Percentiles rank a stretch among this genome's conserved stretches.
Evolutionary conservation across 2,888 invertebrate species (phyloP).

Genomic region (Volucella inflata): DNA sequence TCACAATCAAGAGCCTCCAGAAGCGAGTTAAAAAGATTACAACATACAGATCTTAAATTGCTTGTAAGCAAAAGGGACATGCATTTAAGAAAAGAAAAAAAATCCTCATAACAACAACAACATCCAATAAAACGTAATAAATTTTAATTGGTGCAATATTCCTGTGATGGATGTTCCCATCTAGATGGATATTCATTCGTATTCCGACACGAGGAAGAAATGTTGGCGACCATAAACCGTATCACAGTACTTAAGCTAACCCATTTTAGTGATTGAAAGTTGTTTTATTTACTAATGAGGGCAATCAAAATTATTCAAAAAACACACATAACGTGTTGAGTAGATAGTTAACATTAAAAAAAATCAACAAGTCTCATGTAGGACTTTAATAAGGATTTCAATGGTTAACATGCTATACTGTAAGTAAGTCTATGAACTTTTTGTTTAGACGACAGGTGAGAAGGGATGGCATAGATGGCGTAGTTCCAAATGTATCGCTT

Average conservation of each 20-base stretch:
- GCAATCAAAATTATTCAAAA: conserved; percentile 30
- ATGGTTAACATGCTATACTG: neutral
- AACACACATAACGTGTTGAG: conserved; percentile 18
- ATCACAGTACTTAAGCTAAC: neutral
- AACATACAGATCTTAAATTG: conserved; percentile 33
- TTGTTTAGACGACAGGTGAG: no score
- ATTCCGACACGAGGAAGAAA: neutral
- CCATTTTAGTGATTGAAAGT: conserved; percentile 11
- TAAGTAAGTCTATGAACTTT: no score
- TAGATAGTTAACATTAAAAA: neutral
- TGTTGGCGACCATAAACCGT: neutral
- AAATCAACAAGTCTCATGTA: no score
- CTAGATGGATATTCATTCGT: neutral
- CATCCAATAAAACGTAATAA: conserved; percentile 57
- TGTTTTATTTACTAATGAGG: conserved; percentile 17
- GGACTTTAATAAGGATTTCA: no score
- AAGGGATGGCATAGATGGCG: no score
- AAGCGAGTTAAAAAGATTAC: conserved; percentile 13
- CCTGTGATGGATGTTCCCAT: conserved; percentile 15
- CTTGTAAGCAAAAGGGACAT: conserved; percentile 4
- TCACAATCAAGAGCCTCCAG: conserved; percentile 45
- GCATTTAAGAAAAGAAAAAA: neutral
- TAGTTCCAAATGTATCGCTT: no score
- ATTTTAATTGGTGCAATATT: conserved; percentile 68
- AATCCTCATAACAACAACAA: conserved; percentile 14